These are phyloP conservation scores for Tiphia femorata DNA, from an alignment of 2,888 invertebrate genomes.

Conservation along the genomic window DNA sequence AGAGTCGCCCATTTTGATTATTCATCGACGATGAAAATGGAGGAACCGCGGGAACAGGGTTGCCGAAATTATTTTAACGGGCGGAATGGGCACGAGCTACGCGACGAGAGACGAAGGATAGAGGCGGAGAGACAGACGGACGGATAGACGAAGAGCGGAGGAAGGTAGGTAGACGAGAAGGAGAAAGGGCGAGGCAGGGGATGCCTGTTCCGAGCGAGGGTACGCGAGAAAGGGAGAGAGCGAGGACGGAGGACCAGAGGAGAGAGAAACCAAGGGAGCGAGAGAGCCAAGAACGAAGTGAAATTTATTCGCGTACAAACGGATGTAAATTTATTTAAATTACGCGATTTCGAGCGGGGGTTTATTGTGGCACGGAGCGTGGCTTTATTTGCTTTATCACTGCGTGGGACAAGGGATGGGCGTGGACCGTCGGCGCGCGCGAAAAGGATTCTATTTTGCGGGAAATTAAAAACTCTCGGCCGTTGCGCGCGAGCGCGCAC, in stretches of 20 bases:
- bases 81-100: too few relatives aligned
- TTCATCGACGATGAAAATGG: conserved; percentile 55
- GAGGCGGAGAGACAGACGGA: not conserved
- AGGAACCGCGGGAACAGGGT: conserved; percentile 52
- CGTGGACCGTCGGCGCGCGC: conserved; percentile 54
- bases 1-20: conserved; percentile 55
- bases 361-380: conserved; percentile 63
- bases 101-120: not conserved
- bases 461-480: conserved; percentile 61
- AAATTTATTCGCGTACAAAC: conserved; percentile 65
- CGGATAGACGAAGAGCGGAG: not conserved
- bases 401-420: conserved; percentile 65
- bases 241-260: not conserved
- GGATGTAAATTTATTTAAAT: conserved; percentile 68
- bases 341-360: conserved; percentile 65
- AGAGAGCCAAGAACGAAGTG: conserved; percentile 55
- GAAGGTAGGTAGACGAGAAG: not conserved
- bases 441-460: conserved; percentile 61
- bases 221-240: conserved; percentile 2
- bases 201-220: too few relatives aligned
- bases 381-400: conserved; percentile 66
- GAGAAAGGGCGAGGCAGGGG: conserved; percentile 1
- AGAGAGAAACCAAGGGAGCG: conserved; percentile 10
- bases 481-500: conserved; percentile 17
- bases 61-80: conserved; percentile 52